Evolutionary conservation across 1,140 invertebrate genomes (phyloP), one percentile per base, ranked within the genome.

Genomic region (Hycleus phaleratus): DNA sequence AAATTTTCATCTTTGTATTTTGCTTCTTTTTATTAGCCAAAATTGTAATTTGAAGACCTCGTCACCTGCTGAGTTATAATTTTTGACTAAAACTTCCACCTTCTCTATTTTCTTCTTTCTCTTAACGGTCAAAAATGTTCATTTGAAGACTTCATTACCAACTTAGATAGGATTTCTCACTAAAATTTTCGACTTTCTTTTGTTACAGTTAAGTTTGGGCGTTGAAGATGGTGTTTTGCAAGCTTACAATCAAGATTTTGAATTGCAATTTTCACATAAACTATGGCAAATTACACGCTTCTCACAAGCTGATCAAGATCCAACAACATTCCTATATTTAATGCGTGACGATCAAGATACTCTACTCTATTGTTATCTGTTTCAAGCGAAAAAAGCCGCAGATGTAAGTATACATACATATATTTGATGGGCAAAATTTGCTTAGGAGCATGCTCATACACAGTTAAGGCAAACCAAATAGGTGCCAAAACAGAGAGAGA

Each of bases 291-390:
- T 85, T 62, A 74, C 82, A 4, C 65, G 73, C 56, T 79, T 80
- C 32, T 79, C 78, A 10, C 78, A 81, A 66, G 77, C 79, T 0
- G 79, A 79, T 24, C 70, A 74, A 6, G 75, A 76, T 63, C 75
- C 77, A 2, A 73, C 75, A 11, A 78, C 79, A 61, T 75, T 84
- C 59, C 78, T 85, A 56, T 86, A 85, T 70, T 76, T 85, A 59
- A 66, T 85, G 11, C 76, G 80, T 39, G 82, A 85, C 71, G 78
- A 81, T 58, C 75, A 75, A 60, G 82, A 85, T 62, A 77, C 77
- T 40, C 71, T 85, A 5, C 74, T 86, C 8, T 81, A 82, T 63
- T 84, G 83, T 64, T 82, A 82, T 71, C 74, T 86, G 10, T 86
- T 82, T 62, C 76, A 79, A 66, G 81, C 83, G 12, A 68, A 77